Percentiles rank a stretch among this genome's conserved stretches.
phyloP scores from a whole-genome alignment of 2,113 vertebrate species.

The Saguinus imperator region DNA sequence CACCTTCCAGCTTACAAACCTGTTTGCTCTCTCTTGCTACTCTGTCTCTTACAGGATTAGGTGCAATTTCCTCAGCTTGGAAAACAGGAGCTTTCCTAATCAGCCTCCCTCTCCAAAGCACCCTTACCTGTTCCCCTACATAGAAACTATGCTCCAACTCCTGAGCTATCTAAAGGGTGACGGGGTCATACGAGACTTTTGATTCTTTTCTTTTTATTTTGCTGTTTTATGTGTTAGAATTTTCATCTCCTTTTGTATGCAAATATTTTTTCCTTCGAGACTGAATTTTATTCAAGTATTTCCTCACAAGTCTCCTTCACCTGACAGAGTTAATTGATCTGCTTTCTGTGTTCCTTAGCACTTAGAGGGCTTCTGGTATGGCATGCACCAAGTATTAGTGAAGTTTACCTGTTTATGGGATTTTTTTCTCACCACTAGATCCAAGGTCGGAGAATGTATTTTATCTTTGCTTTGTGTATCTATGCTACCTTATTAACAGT shows the following conservation, averaged over 20 bases:
- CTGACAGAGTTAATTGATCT: neutral
- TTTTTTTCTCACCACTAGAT: neutral
- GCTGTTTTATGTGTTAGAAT: neutral
- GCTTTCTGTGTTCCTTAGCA: neutral
- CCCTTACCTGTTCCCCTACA: neutral
- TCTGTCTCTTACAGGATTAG: neutral
- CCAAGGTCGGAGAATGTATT: neutral
- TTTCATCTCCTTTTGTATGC: neutral
- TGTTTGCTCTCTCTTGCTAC: neutral
- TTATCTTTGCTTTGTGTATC: neutral
- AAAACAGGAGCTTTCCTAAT: neutral
- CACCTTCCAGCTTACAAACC: neutral
- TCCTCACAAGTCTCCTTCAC: neutral
- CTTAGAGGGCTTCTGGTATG: neutral
- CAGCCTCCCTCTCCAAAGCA: neutral
- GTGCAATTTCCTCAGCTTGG: neutral
- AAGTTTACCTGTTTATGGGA: neutral
- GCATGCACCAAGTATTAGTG: neutral
- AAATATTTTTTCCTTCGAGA: neutral
- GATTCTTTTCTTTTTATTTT: slow-evolving; percentile 4
- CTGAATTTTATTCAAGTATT: neutral
- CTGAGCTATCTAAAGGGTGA: neutral
- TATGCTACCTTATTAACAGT: neutral
- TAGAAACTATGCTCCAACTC: neutral
- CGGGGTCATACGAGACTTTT: neutral